phyloP scores from a whole-genome alignment of 2,113 vertebrate genomes.

The Oreochromis niloticus region DNA sequence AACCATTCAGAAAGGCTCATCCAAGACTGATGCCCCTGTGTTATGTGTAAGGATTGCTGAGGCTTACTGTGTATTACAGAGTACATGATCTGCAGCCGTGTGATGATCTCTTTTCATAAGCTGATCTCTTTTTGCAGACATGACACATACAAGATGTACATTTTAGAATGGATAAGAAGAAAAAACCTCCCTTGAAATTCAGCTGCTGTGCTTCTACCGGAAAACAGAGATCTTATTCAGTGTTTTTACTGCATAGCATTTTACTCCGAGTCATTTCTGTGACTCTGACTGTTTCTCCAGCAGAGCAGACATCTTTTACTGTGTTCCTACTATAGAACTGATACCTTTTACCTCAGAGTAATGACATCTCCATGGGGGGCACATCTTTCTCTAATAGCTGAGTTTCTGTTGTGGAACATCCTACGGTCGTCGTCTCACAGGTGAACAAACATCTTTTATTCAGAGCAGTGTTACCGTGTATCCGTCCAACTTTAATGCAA shows the following conservation, averaged over 20 bases:
- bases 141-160: neutral
- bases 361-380: neutral
- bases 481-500: conserved; percentile 31
- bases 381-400: conserved; percentile 10
- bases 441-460: conserved; percentile 22
- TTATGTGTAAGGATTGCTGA: neutral
- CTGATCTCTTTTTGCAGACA: neutral
- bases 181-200: neutral
- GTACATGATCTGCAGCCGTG: neutral
- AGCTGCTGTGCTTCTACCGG: neutral
- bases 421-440: neutral
- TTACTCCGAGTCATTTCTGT: neutral
- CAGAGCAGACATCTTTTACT: neutral
- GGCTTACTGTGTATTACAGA: neutral
- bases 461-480: conserved; percentile 7
- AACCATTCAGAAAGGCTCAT: neutral
- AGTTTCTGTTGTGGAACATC: neutral
- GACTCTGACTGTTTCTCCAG: neutral
- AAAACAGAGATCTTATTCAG: neutral
- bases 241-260: neutral
- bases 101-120: neutral
- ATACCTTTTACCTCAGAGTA: conserved; percentile 18
- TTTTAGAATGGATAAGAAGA: neutral
- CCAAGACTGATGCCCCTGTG: neutral
- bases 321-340: neutral